Base-by-base conservation (phyloP, 2,888 invertebrate species). In the Diaphora mendica region DNA sequence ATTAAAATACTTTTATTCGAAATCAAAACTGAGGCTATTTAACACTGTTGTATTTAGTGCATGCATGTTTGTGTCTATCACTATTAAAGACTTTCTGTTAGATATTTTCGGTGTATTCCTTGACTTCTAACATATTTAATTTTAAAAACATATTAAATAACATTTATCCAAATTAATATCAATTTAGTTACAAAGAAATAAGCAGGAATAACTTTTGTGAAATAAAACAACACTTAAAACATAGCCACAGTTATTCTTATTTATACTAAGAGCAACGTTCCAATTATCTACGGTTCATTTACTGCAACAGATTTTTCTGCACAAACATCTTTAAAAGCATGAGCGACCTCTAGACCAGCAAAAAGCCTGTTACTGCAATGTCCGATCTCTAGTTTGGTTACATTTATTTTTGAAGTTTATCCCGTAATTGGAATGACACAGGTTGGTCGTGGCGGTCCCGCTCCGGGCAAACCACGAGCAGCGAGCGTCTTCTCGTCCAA, bases 401-500 rank as follows among this genome's bases (percentile, higher is more conserved):
- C 13, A 8, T 69, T 69, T 30, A 69, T 35, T 17, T 69, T 30
- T 59, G 39, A 2, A 42, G 23, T 42, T 26, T 59, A 20, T 30
- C 13, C 42, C 44, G 62, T 23, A 35, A 23, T 33, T 59, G 20
- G 42, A 42, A 33, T 65, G 71, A 33, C 66, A 26, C 80, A 91
- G 97, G 97, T 97, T 88, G 96, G 89, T 68, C 90, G 89, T 23
- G 83, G 87, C 5, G 82, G 85, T 4, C 79, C 80, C 23, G 77
- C 83, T 13, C 82, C 83, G 0, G 96, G 97, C 3, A 98, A 98
- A 90, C 97, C 97, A 82, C 97, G 99, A 64, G 97, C 98, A 0
- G 97, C 98, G 0, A 99, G 99, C 89, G 97, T 99, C 71, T 99
- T 98, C 97, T 99, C 99, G 5, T 97, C 98, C 75, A 99, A 99